Percentiles rank a stretch among this genome's conserved stretches.
phyloP scores from a whole-genome alignment of 2,113 vertebrate genomes.

The Cervus canadensis region DNA sequence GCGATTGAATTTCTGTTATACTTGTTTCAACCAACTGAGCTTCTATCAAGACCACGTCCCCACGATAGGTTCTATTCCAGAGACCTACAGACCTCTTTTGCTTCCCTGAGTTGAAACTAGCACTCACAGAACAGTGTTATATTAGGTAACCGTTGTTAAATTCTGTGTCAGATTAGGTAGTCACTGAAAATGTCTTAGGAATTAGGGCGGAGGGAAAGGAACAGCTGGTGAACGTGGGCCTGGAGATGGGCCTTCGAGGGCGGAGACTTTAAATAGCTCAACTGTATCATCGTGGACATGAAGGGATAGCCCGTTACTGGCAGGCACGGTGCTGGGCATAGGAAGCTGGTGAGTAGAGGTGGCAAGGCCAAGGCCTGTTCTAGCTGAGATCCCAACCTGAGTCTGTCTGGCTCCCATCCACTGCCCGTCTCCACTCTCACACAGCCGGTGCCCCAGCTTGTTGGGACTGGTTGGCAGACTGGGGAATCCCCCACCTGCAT shows the following conservation, averaged over 20 bases:
- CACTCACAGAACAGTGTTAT: neutral
- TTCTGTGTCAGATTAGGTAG: neutral
- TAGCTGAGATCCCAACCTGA: neutral
- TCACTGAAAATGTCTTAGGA: neutral
- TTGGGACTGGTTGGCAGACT: neutral
- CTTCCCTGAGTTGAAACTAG: neutral
- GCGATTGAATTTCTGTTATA: no score
- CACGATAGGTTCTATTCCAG: accelerated
- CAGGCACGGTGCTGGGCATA: accelerated
- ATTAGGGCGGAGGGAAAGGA: neutral
- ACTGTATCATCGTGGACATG: accelerated
- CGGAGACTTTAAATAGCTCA: neutral
- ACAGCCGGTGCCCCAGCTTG: accelerated
- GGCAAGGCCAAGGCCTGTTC: neutral
- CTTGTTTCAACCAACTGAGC: neutral
- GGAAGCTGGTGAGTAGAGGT: neutral
- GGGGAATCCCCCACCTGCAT: no score
- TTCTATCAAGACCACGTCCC: neutral
- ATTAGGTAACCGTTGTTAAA: neutral
- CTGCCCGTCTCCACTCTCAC: neutral
- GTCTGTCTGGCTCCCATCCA: neutral
- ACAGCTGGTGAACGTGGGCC: neutral
- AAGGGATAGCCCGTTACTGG: accelerated
- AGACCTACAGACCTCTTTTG: neutral
- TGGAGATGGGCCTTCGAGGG: neutral